Base-by-base conservation (phyloP, 2,797 vertebrate species). In the Chelon auratus region DNA sequence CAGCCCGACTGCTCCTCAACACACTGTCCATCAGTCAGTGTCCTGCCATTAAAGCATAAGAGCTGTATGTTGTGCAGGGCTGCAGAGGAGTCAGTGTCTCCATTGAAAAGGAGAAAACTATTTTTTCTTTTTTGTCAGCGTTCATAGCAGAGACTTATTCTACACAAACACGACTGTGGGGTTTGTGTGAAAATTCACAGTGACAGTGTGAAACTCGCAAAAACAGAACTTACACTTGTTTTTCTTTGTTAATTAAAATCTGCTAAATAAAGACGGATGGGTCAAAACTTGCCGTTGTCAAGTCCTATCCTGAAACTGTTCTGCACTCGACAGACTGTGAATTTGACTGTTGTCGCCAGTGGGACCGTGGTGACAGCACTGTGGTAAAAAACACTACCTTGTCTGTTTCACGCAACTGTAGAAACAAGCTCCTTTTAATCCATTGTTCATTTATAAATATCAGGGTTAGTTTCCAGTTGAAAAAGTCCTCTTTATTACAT, bases 11-110 rank as follows among this genome's bases (percentile, higher is more conserved):
- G 71, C 68, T 72, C 62, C 72, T 69, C 74, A 22, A 26, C 68
- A 39, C 56, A 9, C 72, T 58, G 83, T 88, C 85, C 87, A 84
- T 89, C 88, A 63, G 75, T 89, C 86, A 85, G 43, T 73, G 75
- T 82, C 72, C 85, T 72, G 77, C 83, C 81, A 56, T 68, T 87
- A 59, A 60, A 13, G 22, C 24, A 73, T 36, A 43, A 68, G 17
- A 55, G 52, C 72, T 67, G 68, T 48, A 47, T 22, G 36, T 33
- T 54, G 15, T 12, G 47, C 2, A 48, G 2, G 66, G 62, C 45
- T 63, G 42, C 18, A 61, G 3, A 53, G 37, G 43, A 62, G 24
- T 59, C 67, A 7, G 54, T 1, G 64, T 12, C 60, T 60, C 58
- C 43, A 24, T 57, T 57, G 56, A 45, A 69, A 68, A 54, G 54